Conservation (phyloP, 2,797 vertebrate species). For the Pseudotriccus pelzelni region DNA sequence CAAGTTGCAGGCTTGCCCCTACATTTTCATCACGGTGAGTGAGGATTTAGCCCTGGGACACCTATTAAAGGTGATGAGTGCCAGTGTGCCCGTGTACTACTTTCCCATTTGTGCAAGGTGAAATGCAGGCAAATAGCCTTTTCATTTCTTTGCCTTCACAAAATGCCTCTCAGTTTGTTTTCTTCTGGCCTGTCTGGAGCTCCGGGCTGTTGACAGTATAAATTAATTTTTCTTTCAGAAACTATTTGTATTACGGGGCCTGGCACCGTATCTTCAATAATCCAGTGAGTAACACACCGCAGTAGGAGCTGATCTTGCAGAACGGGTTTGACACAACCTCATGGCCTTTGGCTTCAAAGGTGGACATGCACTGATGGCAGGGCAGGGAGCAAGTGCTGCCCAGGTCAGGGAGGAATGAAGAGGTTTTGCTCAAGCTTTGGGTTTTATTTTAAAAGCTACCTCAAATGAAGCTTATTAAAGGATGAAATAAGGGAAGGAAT, state of each 20-base stretch:
- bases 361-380: background rate
- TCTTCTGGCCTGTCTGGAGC: background rate
- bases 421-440: background rate
- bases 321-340: background rate
- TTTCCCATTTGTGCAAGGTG: constrained; percentile 9
- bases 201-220: background rate
- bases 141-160: background rate
- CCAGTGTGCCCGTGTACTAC: background rate
- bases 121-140: constrained; percentile 16
- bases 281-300: background rate
- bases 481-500: background rate
- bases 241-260: background rate
- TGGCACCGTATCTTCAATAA: rapidly evolving
- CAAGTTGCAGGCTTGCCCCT: background rate
- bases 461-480: background rate
- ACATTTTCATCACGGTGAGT: background rate
- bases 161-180: constrained; percentile 11
- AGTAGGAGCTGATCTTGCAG: background rate
- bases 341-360: background rate
- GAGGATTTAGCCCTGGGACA: constrained; percentile 27
- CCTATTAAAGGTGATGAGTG: constrained; percentile 26
- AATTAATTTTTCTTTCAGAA: background rate
- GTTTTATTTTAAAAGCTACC: background rate
- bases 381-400: background rate
- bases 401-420: background rate